Percentiles rank a stretch among this genome's conserved stretches.
phyloP scores from a whole-genome alignment of 2,888 invertebrate genomes.

The Ganaspis brasiliensis region DNA sequence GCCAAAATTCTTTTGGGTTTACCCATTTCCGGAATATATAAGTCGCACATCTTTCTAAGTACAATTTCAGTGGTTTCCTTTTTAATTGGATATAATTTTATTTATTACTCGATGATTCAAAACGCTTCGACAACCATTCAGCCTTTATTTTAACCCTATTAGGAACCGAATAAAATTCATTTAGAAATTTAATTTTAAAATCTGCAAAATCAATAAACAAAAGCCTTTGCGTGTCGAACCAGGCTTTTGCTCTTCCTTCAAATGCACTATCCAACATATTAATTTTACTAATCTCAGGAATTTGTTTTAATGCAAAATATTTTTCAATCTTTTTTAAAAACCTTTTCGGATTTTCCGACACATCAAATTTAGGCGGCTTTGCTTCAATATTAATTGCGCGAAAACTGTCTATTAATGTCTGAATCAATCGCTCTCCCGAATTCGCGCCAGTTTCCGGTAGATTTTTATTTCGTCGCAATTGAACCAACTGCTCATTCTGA shows the following conservation, averaged over 20 bases:
- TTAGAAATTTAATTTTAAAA: too few species aligned
- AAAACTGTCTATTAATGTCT: background rate
- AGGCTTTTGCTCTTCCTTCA: too few species aligned
- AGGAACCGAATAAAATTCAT: too few species aligned
- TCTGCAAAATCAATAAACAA: too few species aligned
- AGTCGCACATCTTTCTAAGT: constrained; percentile 36
- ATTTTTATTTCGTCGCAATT: too few species aligned
- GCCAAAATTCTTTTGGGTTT: constrained; percentile 44
- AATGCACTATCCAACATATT: constrained; percentile 7
- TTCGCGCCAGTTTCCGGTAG: too few species aligned
- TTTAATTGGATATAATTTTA: background rate
- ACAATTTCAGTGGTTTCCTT: constrained; percentile 16
- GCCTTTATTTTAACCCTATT: too few species aligned
- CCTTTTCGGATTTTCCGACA: background rate
- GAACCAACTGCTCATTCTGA: too few species aligned
- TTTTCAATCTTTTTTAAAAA: constrained; percentile 17
- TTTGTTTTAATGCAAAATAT: constrained; percentile 16
- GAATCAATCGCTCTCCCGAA: too few species aligned
- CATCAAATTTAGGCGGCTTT: background rate
- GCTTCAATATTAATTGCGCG: background rate
- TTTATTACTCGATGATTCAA: too few species aligned
- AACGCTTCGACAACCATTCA: too few species aligned
- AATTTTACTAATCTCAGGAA: background rate
- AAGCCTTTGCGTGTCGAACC: too few species aligned
- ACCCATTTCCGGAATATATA: constrained; percentile 23